Evolutionary conservation across 1,140 invertebrate genomes (phyloP).

Genomic region (Brachionus sp.): DNA sequence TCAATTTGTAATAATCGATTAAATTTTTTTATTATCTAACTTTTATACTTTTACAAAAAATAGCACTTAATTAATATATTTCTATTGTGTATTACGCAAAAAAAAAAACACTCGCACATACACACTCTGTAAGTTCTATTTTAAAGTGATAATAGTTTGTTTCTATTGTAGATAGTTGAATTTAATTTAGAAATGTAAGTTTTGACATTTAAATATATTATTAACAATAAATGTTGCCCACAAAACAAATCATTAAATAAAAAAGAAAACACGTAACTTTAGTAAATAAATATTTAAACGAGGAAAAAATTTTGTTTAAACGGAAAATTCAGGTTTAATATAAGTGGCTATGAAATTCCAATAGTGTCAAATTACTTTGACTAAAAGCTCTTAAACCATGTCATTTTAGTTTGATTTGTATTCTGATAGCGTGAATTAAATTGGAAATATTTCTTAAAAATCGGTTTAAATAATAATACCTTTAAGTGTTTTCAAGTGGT

Average conservation of each 20-base stretch:
- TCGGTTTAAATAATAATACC: not conserved
- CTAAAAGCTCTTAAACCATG: not conserved
- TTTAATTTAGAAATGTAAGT: not conserved
- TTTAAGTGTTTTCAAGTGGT: conserved; percentile 25
- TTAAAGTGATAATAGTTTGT: conserved; percentile 21
- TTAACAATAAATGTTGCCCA: not conserved
- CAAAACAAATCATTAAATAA: not conserved
- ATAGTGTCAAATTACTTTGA: not conserved
- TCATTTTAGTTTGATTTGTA: conserved; percentile 31
- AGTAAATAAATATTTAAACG: conserved; percentile 10
- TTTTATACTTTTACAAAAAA: not conserved
- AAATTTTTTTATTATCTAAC: not conserved
- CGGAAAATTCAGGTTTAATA: conserved; percentile 3
- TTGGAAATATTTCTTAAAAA: not conserved
- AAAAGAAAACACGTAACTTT: conserved; percentile 23
- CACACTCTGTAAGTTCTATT: not conserved
- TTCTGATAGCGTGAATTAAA: not conserved
- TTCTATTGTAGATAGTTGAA: not conserved
- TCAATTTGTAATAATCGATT: conserved; percentile 2
- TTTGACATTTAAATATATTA: not conserved
- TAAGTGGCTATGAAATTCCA: not conserved
- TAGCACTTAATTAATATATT: not conserved
- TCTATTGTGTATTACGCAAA: conserved; percentile 10
- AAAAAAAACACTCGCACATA: not conserved
- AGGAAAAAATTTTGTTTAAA: conserved; percentile 8